These are phyloP conservation scores for Ditula angustiorana DNA, from an alignment of 2,888 invertebrate species.

Conservation along the genomic window DNA sequence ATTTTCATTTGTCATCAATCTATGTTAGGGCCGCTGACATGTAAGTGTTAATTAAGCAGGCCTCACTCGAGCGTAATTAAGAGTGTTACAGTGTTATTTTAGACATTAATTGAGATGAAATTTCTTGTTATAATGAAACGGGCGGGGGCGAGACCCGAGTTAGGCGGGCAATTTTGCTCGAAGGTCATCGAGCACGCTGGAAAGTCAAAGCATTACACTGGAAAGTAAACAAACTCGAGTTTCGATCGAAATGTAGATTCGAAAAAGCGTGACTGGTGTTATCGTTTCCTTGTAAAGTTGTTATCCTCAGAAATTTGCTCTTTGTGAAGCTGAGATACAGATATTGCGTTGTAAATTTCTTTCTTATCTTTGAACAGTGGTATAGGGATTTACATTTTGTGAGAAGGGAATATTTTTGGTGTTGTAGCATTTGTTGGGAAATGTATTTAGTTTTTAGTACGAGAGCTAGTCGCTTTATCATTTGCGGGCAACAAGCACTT, in stretches of 20 bases:
- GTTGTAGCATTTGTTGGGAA: slow-evolving; percentile 10
- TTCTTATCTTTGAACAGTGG: slow-evolving; percentile 11
- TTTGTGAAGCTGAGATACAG: slow-evolving; percentile 54
- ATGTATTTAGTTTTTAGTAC: slow-evolving; percentile 54
- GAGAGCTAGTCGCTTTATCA: slow-evolving; percentile 75
- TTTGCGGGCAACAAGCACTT: slow-evolving; percentile 72
- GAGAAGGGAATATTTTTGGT: slow-evolving; percentile 11
- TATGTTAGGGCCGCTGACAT: slow-evolving; percentile 83
- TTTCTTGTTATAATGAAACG: slow-evolving; percentile 81
- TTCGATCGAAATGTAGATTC: slow-evolving; percentile 77
- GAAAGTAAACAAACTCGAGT: slow-evolving; percentile 74
- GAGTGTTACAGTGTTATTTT: slow-evolving; percentile 84
- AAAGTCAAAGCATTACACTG: slow-evolving; percentile 63
- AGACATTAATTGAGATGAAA: slow-evolving; percentile 85
- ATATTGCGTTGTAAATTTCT: slow-evolving; percentile 42
- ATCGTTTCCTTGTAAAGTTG: slow-evolving; percentile 70
- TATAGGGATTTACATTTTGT: slow-evolving; percentile 1
- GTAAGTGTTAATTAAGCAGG: slow-evolving; percentile 85
- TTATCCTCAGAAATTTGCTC: slow-evolving; percentile 50
- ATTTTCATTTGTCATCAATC: slow-evolving; percentile 85
- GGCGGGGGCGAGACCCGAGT: slow-evolving; percentile 55
- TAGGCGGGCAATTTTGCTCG: slow-evolving; percentile 71
- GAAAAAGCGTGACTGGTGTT: slow-evolving; percentile 68
- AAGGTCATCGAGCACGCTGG: slow-evolving; percentile 69
- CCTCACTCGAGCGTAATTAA: slow-evolving; percentile 84